Conservation (phyloP, 2,888 invertebrate species). For the Hofmannophila pseudospretella region DNA sequence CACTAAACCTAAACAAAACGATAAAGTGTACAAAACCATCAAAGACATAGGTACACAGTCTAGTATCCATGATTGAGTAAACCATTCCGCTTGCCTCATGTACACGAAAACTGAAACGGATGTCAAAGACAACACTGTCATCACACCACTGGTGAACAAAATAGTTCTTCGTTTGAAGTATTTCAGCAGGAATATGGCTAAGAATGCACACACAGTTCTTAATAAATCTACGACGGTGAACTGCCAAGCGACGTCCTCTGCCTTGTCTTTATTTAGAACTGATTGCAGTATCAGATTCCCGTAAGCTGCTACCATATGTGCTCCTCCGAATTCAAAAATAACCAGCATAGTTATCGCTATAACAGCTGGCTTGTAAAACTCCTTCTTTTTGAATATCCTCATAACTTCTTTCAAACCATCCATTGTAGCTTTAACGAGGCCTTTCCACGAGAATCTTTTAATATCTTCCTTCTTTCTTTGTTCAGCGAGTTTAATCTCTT, state of each 20-base stretch:
- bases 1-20: constrained; percentile 65
- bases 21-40: constrained; percentile 59
- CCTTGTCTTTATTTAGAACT: constrained; percentile 49
- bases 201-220: constrained; percentile 78
- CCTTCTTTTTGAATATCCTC: constrained; percentile 65
- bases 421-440: constrained; percentile 36
- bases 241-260: constrained; percentile 68
- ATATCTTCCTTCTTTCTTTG: constrained; percentile 29
- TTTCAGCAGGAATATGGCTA: constrained; percentile 70
- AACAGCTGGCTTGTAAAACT: constrained; percentile 65
- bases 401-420: constrained; percentile 45
- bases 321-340: constrained; percentile 69
- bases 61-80: constrained; percentile 46
- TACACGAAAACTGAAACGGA: constrained; percentile 60
- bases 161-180: constrained; percentile 58
- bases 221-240: constrained; percentile 82
- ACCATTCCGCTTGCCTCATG: constrained; percentile 46
- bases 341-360: constrained; percentile 67
- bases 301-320: constrained; percentile 68
- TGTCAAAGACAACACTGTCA: constrained; percentile 56
- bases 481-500: constrained; percentile 36
- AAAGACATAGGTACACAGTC: constrained; percentile 56
- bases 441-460: constrained; percentile 33
- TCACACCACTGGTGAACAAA: constrained; percentile 55
- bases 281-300: constrained; percentile 63